Conservation (phyloP, 2,888 invertebrate species). For the Xanthorhoe designata region DNA sequence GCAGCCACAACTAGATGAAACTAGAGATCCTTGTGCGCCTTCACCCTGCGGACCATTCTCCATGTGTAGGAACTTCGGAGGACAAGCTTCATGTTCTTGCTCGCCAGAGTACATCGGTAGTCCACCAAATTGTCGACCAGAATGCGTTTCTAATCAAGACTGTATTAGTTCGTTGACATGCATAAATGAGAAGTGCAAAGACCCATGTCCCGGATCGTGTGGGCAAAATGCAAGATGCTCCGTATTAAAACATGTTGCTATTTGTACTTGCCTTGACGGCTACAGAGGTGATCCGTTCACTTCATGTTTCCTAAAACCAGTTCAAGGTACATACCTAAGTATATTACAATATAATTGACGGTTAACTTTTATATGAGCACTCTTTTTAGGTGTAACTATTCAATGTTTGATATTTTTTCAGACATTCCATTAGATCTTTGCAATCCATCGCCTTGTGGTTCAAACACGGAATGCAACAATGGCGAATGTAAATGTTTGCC, state of each 20-base stretch:
- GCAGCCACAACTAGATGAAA: slow-evolving; percentile 69
- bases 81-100: slow-evolving; percentile 87
- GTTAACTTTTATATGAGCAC: slow-evolving; percentile 16
- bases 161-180: slow-evolving; percentile 88
- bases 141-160: slow-evolving; percentile 88
- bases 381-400: not conserved
- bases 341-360: not conserved
- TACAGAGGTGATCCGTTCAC: slow-evolving; percentile 87
- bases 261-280: slow-evolving; percentile 86
- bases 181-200: slow-evolving; percentile 87
- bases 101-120: slow-evolving; percentile 86
- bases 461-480: slow-evolving; percentile 89
- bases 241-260: slow-evolving; percentile 87
- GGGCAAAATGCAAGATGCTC: slow-evolving; percentile 85
- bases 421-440: slow-evolving; percentile 83
- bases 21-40: slow-evolving; percentile 87
- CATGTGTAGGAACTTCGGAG: slow-evolving; percentile 83
- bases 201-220: slow-evolving; percentile 90
- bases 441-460: slow-evolving; percentile 89
- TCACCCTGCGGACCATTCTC: slow-evolving; percentile 89
- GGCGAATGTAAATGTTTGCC: slow-evolving; percentile 90
- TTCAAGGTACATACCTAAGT: slow-evolving; percentile 66
- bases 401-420: slow-evolving; percentile 20
- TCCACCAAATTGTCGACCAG: slow-evolving; percentile 89
- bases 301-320: slow-evolving; percentile 66